A percentile compares a stretch with the other conserved stretches of the same genome.
These are phyloP conservation scores for Orcinus orca DNA, from an alignment of 2,113 vertebrate species.

Conservation along the genomic window DNA sequence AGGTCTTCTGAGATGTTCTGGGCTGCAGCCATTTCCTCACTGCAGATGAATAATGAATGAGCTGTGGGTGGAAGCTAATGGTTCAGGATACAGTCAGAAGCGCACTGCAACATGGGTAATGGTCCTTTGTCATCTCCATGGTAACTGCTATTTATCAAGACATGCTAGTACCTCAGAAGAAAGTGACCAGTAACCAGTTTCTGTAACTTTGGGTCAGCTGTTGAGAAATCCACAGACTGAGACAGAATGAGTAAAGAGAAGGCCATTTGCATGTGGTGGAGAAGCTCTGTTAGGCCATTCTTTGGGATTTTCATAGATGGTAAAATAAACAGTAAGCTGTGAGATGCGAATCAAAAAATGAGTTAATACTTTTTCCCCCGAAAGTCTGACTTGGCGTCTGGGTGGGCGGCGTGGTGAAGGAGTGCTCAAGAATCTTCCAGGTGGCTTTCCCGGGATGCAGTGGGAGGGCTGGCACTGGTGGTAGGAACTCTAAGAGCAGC, in stretches of 20 bases:
- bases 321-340: neutral
- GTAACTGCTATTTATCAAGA: constrained; percentile 79
- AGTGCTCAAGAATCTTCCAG: neutral
- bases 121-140: constrained; percentile 82
- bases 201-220: constrained; percentile 46
- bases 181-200: constrained; percentile 63
- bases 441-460: neutral
- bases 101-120: constrained; percentile 76
- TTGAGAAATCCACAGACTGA: constrained; percentile 41
- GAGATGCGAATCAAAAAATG: neutral
- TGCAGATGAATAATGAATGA: constrained; percentile 84
- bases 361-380: neutral
- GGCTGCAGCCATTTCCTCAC: constrained; percentile 78
- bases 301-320: neutral
- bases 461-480: neutral
- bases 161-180: constrained; percentile 62
- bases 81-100: constrained; percentile 83
- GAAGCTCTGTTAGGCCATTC: neutral
- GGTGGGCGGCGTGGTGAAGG: accelerated
- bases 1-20: constrained; percentile 68
- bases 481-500: neutral
- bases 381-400: neutral
- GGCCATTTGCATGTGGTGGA: neutral
- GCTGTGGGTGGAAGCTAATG: constrained; percentile 80
- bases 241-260: neutral